These are phyloP conservation scores for Phengaris arion DNA, from an alignment of 2,888 invertebrate species.

Conservation along the genomic window DNA sequence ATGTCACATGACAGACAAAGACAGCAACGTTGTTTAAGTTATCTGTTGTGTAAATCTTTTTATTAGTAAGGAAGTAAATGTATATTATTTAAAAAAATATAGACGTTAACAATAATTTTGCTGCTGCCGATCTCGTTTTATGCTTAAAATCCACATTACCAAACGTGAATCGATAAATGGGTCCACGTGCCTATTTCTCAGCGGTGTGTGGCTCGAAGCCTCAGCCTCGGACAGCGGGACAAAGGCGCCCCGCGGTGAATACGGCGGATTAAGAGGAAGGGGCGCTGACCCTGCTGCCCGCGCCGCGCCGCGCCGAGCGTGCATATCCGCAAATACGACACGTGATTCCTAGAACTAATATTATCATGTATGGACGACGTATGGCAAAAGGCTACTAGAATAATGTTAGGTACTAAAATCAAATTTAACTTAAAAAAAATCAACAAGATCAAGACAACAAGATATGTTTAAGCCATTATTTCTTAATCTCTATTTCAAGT, in stretches of 20 bases:
- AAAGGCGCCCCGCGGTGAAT: conserved; percentile 63
- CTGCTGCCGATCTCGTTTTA: neutral
- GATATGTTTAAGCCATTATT: too few relatives aligned
- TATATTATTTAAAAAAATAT: neutral
- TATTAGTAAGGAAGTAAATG: too few relatives aligned
- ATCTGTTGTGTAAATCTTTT: too few relatives aligned
- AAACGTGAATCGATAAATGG: conserved; percentile 38
- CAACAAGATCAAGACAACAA: too few relatives aligned
- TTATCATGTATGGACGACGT: too few relatives aligned
- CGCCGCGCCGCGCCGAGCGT: conserved; percentile 8
- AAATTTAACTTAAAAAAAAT: too few relatives aligned
- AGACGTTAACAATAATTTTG: neutral
- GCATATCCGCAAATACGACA: conserved; percentile 21
- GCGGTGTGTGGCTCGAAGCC: conserved; percentile 62
- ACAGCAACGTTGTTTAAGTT: too few relatives aligned
- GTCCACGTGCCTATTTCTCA: conserved; percentile 34
- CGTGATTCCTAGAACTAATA: neutral
- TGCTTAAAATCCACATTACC: neutral
- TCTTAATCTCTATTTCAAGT: too few relatives aligned
- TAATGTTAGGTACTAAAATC: too few relatives aligned
- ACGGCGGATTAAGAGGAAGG: conserved; percentile 32
- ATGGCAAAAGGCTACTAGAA: too few relatives aligned
- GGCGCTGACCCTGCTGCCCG: conserved; percentile 27
- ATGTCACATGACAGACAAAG: too few relatives aligned
- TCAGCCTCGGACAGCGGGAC: conserved; percentile 62